Percentiles rank a stretch among this genome's conserved stretches.
Evolutionary conservation across 2,797 vertebrate genomes (phyloP).

Genomic region (Sebastes hopkinsi): DNA sequence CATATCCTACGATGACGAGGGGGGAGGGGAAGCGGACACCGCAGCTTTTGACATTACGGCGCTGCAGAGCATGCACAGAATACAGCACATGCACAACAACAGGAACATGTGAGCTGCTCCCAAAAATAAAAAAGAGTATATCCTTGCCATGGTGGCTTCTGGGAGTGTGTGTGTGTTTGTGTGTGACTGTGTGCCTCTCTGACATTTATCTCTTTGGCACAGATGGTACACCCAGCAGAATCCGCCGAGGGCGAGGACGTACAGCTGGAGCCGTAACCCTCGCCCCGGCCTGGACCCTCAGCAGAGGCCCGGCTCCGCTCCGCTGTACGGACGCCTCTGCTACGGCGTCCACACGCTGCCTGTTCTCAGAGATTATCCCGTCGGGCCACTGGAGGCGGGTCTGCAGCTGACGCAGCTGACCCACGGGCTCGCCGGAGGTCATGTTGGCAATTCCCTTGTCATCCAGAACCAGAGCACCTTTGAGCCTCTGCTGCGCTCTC

Average conservation of each 20-base stretch:
- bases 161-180: conserved; percentile 5
- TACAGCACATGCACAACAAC: conserved; percentile 74
- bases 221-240: conserved; percentile 83
- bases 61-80: conserved; percentile 82
- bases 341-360: conserved; percentile 82
- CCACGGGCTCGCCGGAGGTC: conserved; percentile 51
- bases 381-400: conserved; percentile 67
- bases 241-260: conserved; percentile 70
- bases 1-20: conserved; percentile 91
- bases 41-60: conserved; percentile 91
- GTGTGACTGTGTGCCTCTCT: conserved; percentile 28
- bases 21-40: conserved; percentile 92
- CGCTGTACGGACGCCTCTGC: conserved; percentile 79
- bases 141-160: neutral
- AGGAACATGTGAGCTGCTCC: conserved; percentile 79
- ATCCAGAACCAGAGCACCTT: conserved; percentile 62
- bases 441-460: conserved; percentile 41
- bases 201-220: conserved; percentile 65
- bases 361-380: conserved; percentile 67
- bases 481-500: conserved; percentile 52
- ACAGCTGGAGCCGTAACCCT: conserved; percentile 78
- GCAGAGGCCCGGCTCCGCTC: conserved; percentile 73
- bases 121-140: conserved; percentile 11
- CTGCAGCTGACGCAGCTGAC: conserved; percentile 71
- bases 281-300: conserved; percentile 63